Percentiles rank a stretch among this genome's conserved stretches.
These are phyloP conservation scores for Dromas ardeola DNA, from an alignment of 2,113 vertebrate genomes.

Conservation along the genomic window DNA sequence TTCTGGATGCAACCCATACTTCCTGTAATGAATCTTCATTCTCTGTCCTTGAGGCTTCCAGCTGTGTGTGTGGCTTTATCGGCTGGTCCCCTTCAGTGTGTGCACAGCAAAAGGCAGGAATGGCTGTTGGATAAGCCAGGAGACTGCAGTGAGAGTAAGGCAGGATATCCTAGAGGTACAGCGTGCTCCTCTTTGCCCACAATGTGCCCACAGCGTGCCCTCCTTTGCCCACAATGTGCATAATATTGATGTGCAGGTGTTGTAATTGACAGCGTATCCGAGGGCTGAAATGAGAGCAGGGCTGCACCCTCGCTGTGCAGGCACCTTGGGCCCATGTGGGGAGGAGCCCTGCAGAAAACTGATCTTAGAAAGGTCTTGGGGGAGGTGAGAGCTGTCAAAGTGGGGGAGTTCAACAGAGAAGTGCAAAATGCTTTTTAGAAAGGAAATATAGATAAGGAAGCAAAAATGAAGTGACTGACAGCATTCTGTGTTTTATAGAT, in stretches of 20 bases:
- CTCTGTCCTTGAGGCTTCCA: neutral
- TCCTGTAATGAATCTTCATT: neutral
- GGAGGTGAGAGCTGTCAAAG: neutral
- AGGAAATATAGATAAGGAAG: neutral
- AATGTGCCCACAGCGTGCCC: no score
- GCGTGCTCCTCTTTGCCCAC: neutral
- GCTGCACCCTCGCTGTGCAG: neutral
- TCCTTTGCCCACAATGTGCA: neutral
- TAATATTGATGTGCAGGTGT: neutral
- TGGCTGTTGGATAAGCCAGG: neutral
- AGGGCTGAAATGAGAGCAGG: neutral
- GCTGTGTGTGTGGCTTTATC: neutral
- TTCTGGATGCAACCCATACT: neutral
- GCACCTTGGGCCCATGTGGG: fast-evolving
- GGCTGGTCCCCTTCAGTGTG: neutral
- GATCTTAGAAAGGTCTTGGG: neutral
- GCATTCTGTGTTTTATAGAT: neutral
- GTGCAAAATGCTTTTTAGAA: neutral
- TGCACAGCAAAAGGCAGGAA: neutral
- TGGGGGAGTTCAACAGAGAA: neutral
- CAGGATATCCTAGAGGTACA: neutral
- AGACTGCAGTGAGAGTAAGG: neutral
- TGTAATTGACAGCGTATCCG: neutral
- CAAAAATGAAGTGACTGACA: neutral
- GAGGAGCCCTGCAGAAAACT: neutral